These are phyloP conservation scores for Erebia epiphron DNA, from an alignment of 2,888 invertebrate genomes.

Conservation along the genomic window DNA sequence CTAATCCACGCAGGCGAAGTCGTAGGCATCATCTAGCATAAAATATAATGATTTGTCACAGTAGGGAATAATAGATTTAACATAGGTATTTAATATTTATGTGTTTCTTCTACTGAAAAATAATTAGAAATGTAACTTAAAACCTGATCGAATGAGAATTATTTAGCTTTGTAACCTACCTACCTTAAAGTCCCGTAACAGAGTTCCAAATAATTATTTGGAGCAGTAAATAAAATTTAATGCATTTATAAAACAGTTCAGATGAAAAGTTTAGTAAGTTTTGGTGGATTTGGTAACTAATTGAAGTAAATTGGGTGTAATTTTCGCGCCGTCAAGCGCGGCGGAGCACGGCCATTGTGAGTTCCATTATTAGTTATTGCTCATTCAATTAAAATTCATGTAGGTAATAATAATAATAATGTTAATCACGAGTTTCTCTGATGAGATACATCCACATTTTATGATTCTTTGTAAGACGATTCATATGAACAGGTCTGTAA, in stretches of 20 bases:
- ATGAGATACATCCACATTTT: conserved; percentile 32
- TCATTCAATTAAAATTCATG: conserved; percentile 39
- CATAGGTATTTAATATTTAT: too few species aligned
- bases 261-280: conserved; percentile 14
- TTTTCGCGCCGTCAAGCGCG: conserved; percentile 37
- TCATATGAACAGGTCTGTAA: conserved; percentile 2
- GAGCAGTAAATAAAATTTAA: background rate
- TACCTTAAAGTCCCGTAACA: background rate
- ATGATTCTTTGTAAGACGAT: conserved; percentile 19
- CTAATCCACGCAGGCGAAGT: too few species aligned
- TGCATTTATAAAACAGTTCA: conserved; percentile 6
- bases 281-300: conserved; percentile 35
- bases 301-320: conserved; percentile 39
- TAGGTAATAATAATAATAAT: conserved; percentile 37
- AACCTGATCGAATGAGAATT: too few species aligned
- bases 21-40: too few species aligned
- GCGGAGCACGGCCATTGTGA: conserved; percentile 32
- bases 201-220: conserved; percentile 4
- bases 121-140: too few species aligned
- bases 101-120: too few species aligned
- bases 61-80: too few species aligned
- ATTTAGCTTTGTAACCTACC: too few species aligned
- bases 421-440: conserved; percentile 33
- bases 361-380: conserved; percentile 38
- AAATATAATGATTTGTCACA: too few species aligned